A percentile compares a stretch with the other conserved stretches of the same genome.
phyloP scores from a whole-genome alignment of 2,888 invertebrate species.

The Trisateles emortualis region DNA sequence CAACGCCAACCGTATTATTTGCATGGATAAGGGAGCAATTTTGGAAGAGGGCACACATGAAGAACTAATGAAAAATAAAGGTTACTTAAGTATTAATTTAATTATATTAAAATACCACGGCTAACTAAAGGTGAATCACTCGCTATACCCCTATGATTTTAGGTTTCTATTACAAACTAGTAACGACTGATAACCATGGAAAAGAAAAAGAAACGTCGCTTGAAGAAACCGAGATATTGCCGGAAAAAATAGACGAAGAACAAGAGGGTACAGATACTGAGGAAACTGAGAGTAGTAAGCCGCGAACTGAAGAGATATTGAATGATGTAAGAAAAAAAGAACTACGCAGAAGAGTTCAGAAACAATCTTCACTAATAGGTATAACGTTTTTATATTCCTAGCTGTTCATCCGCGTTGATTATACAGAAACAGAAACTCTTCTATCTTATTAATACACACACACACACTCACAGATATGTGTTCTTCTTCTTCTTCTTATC shows the following conservation, averaged over 20 bases:
- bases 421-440: too few relatives aligned
- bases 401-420: neutral
- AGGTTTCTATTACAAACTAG: constrained; percentile 86
- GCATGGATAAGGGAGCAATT: constrained; percentile 90
- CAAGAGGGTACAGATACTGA: constrained; percentile 53
- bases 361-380: constrained; percentile 67
- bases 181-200: constrained; percentile 85
- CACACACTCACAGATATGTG: too few relatives aligned
- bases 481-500: too few relatives aligned
- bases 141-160: too few relatives aligned
- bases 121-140: too few relatives aligned
- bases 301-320: neutral
- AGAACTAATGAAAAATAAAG: constrained; percentile 89
- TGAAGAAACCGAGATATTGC: constrained; percentile 66
- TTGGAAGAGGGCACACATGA: constrained; percentile 92
- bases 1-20: constrained; percentile 90
- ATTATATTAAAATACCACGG: too few relatives aligned
- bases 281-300: constrained; percentile 24
- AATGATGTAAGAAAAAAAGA: constrained; percentile 56
- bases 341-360: constrained; percentile 61
- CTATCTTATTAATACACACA: too few relatives aligned
- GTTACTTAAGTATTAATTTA: constrained; percentile 62
- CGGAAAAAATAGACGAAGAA: constrained; percentile 63
- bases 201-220: constrained; percentile 57
- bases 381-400: neutral